Conservation (phyloP, 2,888 invertebrate genomes). For the Nipponacmea schrenckii region DNA sequence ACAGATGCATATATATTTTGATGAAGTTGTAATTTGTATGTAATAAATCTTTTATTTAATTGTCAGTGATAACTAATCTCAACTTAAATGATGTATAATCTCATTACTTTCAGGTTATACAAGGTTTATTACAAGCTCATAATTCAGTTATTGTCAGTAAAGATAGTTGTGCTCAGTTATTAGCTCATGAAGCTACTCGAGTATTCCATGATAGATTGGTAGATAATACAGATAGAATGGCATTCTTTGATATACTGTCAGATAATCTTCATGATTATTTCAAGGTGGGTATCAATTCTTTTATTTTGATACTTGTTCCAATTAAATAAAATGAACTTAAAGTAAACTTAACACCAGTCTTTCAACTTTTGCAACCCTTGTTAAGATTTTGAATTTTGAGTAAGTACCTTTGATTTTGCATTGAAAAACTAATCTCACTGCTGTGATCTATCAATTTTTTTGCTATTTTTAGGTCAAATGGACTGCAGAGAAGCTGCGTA, state of each 20-base stretch:
- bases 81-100: too few species aligned
- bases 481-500: slow-evolving; percentile 57
- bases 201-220: slow-evolving; percentile 67
- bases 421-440: too few species aligned
- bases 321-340: too few species aligned
- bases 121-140: slow-evolving; percentile 64
- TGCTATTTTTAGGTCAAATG: slow-evolving; percentile 59
- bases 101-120: slow-evolving; percentile 52
- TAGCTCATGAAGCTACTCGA: slow-evolving; percentile 66
- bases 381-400: slow-evolving; percentile 6
- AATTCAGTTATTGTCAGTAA: slow-evolving; percentile 61
- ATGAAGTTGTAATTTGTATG: too few species aligned
- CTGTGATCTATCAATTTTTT: too few species aligned
- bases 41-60: too few species aligned
- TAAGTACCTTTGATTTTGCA: neutral
- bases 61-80: too few species aligned
- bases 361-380: neutral
- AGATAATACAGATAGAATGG: slow-evolving; percentile 50
- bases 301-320: too few species aligned
- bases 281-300: slow-evolving; percentile 52
- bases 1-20: too few species aligned
- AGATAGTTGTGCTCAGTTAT: slow-evolving; percentile 63
- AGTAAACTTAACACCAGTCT: too few species aligned
- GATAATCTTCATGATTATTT: slow-evolving; percentile 66
- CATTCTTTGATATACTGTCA: slow-evolving; percentile 62